These are phyloP conservation scores for Shinisaurus crocodilurus DNA, from an alignment of 2,113 vertebrate genomes.

Conservation along the genomic window DNA sequence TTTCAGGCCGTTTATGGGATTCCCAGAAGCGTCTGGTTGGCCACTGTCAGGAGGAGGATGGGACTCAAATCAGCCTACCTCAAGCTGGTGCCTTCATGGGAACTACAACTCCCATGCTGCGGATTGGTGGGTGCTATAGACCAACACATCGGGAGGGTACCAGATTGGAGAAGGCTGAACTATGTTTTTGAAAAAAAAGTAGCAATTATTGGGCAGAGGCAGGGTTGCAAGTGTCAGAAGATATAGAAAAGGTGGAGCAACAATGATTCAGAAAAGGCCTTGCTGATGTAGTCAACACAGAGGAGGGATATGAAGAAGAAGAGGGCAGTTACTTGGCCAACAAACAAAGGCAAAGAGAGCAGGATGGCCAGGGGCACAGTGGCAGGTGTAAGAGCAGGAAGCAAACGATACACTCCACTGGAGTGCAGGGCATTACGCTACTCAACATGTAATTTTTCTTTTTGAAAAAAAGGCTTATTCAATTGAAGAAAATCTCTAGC, in stretches of 20 bases:
- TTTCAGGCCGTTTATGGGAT: not conserved
- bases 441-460: not conserved
- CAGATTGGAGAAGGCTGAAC: no score
- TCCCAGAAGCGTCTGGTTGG: not conserved
- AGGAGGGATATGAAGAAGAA: not conserved
- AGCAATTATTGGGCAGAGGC: not conserved
- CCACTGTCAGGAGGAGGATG: not conserved
- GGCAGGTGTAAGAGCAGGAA: not conserved
- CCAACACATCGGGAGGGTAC: no score
- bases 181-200: no score
- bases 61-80: no score
- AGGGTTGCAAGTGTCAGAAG: not conserved
- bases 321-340: not conserved
- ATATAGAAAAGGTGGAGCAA: not conserved
- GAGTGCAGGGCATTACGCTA: not conserved
- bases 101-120: no score
- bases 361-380: no score
- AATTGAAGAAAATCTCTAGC: not conserved
- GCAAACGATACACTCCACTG: not conserved
- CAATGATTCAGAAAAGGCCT: not conserved
- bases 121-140: no score
- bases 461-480: not conserved
- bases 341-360: not conserved
- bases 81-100: no score
- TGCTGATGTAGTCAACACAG: not conserved